Conservation (phyloP, 2,888 invertebrate species). For the Myopa tessellatipennis region DNA sequence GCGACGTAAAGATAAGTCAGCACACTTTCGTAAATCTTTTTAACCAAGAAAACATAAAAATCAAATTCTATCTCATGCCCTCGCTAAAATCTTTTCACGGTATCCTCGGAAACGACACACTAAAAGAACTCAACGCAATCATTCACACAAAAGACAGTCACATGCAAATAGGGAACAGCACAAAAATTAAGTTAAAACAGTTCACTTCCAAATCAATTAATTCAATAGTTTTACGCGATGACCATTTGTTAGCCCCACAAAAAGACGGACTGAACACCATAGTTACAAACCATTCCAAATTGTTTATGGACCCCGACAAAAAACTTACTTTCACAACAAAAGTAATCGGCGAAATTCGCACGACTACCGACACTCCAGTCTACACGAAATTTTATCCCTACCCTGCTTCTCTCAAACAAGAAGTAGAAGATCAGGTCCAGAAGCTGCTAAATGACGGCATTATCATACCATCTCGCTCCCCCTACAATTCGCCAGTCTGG, state of each 20-base stretch:
- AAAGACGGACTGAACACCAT: background rate
- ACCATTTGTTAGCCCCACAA: background rate
- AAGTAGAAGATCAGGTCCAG: slow-evolving; percentile 20
- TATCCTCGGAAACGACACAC: slow-evolving; percentile 23
- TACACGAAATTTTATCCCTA: slow-evolving; percentile 38
- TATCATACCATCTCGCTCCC: too few species aligned
- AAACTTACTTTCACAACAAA: slow-evolving; percentile 17
- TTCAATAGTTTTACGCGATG: background rate
- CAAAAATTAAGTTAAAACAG: slow-evolving; percentile 14
- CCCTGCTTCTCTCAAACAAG: background rate
- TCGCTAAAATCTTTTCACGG: slow-evolving; percentile 26
- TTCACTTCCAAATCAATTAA: background rate
- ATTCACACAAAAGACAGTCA: slow-evolving; percentile 16
- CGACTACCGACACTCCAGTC: slow-evolving; percentile 17
- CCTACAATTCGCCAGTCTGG: too few species aligned
- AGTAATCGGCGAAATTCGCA: slow-evolving; percentile 30
- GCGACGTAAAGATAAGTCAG: background rate
- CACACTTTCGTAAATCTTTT: slow-evolving; percentile 25
- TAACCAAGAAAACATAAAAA: background rate
- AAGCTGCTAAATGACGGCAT: too few species aligned
- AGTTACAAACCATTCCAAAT: background rate
- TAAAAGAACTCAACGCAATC: slow-evolving; percentile 20
- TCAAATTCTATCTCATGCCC: slow-evolving; percentile 28
- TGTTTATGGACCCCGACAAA: background rate
- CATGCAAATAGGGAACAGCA: slow-evolving; percentile 1